Conservation (phyloP, 92 coral and sea anemone genomes). For the Zoanthus gigantus region DNA sequence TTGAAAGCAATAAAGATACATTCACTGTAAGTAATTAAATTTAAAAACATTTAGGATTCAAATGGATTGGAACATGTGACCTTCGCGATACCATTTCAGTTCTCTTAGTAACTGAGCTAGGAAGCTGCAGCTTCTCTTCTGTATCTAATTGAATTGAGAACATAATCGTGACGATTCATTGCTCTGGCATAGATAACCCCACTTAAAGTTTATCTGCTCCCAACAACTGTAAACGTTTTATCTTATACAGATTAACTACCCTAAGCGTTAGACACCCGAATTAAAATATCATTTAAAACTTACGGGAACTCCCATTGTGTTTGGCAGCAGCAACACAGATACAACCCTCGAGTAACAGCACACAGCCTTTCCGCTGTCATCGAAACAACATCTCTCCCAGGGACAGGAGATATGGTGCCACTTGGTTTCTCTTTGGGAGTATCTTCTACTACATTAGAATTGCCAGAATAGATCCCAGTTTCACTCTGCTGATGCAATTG, state of each 20-base stretch:
- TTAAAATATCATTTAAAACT: neutral
- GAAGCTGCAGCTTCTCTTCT: too few species aligned
- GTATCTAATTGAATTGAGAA: too few species aligned
- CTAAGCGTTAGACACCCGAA: neutral
- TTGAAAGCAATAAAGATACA: too few species aligned
- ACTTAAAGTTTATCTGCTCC: too few species aligned
- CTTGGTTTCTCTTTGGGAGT: constrained; percentile 11
- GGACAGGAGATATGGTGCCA: constrained; percentile 43
- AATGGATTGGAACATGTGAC: too few species aligned
- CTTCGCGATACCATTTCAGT: too few species aligned
- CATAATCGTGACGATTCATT: too few species aligned
- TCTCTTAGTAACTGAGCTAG: too few species aligned
- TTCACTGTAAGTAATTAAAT: too few species aligned
- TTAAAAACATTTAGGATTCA: too few species aligned
- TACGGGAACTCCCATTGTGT: constrained; percentile 61
- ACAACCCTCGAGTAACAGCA: constrained; percentile 66
- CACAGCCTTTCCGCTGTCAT: constrained; percentile 70
- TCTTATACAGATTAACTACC: neutral
- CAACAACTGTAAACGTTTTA: too few species aligned
- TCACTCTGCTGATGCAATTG: neutral
- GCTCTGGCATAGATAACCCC: too few species aligned
- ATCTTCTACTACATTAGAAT: neutral
- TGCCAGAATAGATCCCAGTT: neutral
- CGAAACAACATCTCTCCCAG: constrained; percentile 61
- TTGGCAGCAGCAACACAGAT: constrained; percentile 60